Base-by-base conservation (phyloP, 2,113 vertebrate species). In the Marmota flaviventris region DNA sequence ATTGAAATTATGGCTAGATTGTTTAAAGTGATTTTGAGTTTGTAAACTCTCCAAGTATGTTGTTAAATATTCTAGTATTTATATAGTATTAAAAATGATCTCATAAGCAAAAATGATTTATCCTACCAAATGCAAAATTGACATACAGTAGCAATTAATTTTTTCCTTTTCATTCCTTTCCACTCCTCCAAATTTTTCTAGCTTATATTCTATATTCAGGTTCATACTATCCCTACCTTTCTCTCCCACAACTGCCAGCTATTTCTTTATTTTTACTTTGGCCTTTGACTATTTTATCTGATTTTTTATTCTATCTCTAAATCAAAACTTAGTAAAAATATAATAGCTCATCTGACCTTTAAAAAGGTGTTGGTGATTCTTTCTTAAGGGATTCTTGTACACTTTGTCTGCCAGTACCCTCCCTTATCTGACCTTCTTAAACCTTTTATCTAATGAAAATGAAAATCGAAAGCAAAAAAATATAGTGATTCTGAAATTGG, bases 291-390 rank as follows among this genome's bases (percentile, higher is more conserved):
- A 51, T 96, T 85, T 96, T 94, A 91, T 94, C 42, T 89, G 39
- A 92, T 58, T 94, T 94, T 45, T 96, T 91, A 91, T 82, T 96
- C 69, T 85, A 92, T 29, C 34, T 96, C 78, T 97, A 91, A 97
- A 83, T 83, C 81, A 95, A 94, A 96, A 92, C 89, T 67, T 82
- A 96, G 67, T 91, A 81, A 88, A 96, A 94, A 83, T 89, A 39
- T 95, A 96, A 96, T 95, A 96, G 73, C 51, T 85, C 88, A 56
- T 20, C 69, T 79, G 91, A 94, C 94, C 81, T 97, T 97, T 89
- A 58, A 76, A 89, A 87, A 76, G 8, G 13, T 53, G 2, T 78
- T 75, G 69, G 70, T 77, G 53, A 88, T 63, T 96, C 81, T 95
- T 94, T 94, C 39, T 93, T 82, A 90, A 91, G 37, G 5, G 13